These are phyloP conservation scores for Amblyteles armatorius DNA, from an alignment of 2,888 invertebrate species.

Conservation along the genomic window DNA sequence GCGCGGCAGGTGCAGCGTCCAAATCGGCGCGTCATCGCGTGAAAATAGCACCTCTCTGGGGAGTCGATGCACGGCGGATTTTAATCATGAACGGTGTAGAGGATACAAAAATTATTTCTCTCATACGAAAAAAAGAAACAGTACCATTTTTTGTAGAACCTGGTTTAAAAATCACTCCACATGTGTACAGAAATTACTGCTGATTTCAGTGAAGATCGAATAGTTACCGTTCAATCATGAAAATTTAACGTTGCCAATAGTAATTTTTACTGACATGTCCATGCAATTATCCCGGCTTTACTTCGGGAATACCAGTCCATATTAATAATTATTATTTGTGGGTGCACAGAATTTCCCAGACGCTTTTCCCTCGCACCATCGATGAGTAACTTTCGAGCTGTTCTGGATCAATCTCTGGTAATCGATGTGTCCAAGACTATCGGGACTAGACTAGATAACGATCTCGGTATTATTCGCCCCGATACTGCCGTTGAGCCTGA, in stretches of 20 bases:
- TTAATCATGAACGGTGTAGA: conserved; percentile 8
- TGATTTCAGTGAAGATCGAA: no score
- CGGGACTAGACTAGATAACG: conserved; percentile 21
- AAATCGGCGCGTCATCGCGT: conserved; percentile 64
- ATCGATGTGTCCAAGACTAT: conserved; percentile 7
- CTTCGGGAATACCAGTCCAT: no score
- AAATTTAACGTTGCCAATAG: no score
- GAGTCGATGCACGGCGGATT: neutral
- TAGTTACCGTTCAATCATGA: no score
- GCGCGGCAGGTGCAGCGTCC: conserved; percentile 69
- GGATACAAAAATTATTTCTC: neutral
- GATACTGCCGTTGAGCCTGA: neutral
- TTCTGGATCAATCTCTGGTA: neutral
- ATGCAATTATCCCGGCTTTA: no score
- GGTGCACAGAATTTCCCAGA: neutral
- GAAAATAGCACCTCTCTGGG: conserved; percentile 67
- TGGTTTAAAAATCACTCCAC: no score
- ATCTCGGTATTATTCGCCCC: conserved; percentile 19
- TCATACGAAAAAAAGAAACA: no score
- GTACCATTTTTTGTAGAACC: no score
- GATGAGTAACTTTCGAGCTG: neutral
- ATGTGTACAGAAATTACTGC: no score
- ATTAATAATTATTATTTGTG: no score
- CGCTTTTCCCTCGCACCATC: neutral
- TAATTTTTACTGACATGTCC: no score